Evolutionary conservation across 1,140 invertebrate species (phyloP).

Genomic region (Eumeta japonica): DNA sequence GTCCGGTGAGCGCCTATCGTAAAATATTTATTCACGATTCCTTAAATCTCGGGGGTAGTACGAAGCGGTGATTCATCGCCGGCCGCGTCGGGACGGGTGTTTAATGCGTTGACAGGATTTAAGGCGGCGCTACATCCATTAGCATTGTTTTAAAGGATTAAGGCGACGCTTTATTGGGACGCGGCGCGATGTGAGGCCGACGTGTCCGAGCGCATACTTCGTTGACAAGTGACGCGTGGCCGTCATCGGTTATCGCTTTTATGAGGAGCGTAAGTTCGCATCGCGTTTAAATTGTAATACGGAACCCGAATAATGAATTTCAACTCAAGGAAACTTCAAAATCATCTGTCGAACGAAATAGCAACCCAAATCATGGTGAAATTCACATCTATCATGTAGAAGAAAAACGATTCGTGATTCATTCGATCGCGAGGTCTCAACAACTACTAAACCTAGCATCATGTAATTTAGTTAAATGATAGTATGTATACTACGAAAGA

Average conservation of each 20-base stretch:
- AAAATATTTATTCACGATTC: conserved; percentile 53
- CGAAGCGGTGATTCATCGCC: conserved; percentile 47
- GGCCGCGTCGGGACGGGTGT: conserved; percentile 46
- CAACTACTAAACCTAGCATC: too few species aligned
- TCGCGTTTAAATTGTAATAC: too few species aligned
- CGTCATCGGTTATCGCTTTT: background rate
- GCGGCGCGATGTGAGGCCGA: conserved; percentile 23
- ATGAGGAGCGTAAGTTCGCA: too few species aligned
- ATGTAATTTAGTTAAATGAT: too few species aligned
- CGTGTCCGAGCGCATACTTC: conserved; percentile 47
- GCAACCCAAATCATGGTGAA: too few species aligned
- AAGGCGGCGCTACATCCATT: conserved; percentile 46
- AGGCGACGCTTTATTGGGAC: conserved; percentile 32
- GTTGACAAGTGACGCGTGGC: conserved; percentile 24
- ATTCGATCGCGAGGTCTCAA: too few species aligned
- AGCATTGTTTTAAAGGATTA: conserved; percentile 57
- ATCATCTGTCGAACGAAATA: too few species aligned
- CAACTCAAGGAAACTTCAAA: too few species aligned
- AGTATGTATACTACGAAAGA: too few species aligned
- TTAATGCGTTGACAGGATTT: conserved; percentile 48
- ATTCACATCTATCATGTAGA: too few species aligned
- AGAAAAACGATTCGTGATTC: too few species aligned
- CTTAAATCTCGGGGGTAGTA: conserved; percentile 38
- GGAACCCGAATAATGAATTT: too few species aligned
- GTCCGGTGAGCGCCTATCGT: conserved; percentile 50